These are phyloP conservation scores for Lycodopsis pacificus DNA, from an alignment of 2,797 vertebrate species.

Conservation along the genomic window DNA sequence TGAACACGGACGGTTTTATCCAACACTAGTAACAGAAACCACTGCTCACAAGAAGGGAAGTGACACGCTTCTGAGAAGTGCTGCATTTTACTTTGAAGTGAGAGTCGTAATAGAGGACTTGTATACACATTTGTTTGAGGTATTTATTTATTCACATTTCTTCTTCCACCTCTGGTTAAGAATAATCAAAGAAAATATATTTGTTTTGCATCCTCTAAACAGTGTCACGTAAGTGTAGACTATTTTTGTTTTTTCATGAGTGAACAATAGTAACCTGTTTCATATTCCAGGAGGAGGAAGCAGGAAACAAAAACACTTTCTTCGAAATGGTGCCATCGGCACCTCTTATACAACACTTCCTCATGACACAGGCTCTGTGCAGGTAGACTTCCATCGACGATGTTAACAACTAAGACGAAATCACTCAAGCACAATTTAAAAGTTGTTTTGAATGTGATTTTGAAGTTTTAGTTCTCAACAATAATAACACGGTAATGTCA, in stretches of 20 bases:
- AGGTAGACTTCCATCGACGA: not conserved
- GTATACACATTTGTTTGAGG: slow-evolving; percentile 19
- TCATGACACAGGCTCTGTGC: not conserved
- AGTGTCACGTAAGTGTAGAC: not conserved
- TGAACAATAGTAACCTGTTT: slow-evolving; percentile 7
- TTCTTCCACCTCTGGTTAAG: slow-evolving; percentile 17
- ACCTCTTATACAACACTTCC: not conserved
- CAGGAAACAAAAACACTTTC: slow-evolving; percentile 24
- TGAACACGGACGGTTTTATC: slow-evolving; percentile 50
- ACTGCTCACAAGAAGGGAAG: slow-evolving; percentile 51
- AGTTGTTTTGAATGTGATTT: not conserved
- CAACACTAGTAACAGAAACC: slow-evolving; percentile 48
- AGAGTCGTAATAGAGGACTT: slow-evolving; percentile 3
- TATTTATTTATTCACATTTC: slow-evolving; percentile 6
- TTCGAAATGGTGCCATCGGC: slow-evolving; percentile 13
- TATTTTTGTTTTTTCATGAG: slow-evolving; percentile 6
- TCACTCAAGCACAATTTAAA: not conserved
- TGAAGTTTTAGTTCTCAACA: not conserved
- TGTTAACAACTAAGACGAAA: not conserved
- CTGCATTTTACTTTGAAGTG: slow-evolving; percentile 47
- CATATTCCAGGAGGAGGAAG: slow-evolving; percentile 26
- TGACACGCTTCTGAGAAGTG: slow-evolving; percentile 58
- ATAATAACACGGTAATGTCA: not conserved
- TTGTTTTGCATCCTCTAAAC: slow-evolving; percentile 10
- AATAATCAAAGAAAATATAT: slow-evolving; percentile 40